Evolutionary conservation across 2,113 vertebrate species (phyloP), one percentile per base, ranked within the genome.

Genomic region (Alethe castanea): DNA sequence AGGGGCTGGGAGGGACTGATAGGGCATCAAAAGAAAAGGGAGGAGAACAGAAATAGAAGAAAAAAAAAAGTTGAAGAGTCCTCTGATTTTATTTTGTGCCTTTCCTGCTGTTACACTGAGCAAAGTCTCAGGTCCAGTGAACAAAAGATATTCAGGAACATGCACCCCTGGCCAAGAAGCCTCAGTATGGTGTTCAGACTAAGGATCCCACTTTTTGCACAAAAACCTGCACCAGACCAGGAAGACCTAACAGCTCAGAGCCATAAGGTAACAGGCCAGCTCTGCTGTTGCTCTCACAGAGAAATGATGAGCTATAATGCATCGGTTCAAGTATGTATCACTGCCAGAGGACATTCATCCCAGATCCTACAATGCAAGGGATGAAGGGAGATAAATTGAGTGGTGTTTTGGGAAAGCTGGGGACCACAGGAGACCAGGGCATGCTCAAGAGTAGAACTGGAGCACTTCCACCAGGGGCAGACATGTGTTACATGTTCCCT

Each of bases 1-100:
- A 98, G 70, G 96, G 87, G 53, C 94, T 94, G 19, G 91, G 86
- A 87, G 97, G 92, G 94, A 93, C 96, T 97, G 96, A 94, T 56
- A 89, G 57, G 86, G 19, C 52, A 76, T 23, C 47, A 77, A 73
- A 61, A 94, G 89, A 90, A 94, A 92, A 29, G 50, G 54, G 62
- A 95, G 25, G 79, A 95, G 35, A 81, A 94, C 5, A 95, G 65
- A 96, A 92, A 93, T 2, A 85, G 52, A 73, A 88, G 19, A 19
- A 57, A 73, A 72, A 62, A 65, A 48, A 50, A 60, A 29, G 22
- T 50, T 95, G 38, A 92, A 67, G 14, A 86, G 14, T 69, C 28
- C 20, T 81, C 36, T 22, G 1, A 70, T 91, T 81, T 66, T 29
- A 66, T 92, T 81, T 83, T 31, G 38, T 85, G 61, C 19, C n/a